Conservation (phyloP, 2,888 invertebrate species). For the Eubasilissa splendida region DNA sequence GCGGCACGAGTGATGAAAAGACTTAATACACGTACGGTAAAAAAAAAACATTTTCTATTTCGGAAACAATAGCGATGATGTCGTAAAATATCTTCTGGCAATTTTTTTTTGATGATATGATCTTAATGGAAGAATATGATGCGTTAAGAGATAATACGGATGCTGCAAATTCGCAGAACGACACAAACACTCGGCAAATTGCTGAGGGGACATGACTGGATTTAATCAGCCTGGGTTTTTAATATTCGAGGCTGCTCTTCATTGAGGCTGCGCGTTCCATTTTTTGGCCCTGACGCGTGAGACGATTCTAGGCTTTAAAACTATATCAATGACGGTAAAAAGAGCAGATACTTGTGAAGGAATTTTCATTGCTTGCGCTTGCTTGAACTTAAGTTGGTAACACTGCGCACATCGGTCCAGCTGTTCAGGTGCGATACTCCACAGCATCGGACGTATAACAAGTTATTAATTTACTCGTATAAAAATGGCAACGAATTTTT, state of each 20-base stretch:
- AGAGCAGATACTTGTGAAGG: too few relatives aligned
- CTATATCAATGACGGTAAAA: neutral
- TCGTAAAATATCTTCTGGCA: neutral
- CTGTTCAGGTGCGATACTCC: too few relatives aligned
- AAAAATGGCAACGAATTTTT: too few relatives aligned
- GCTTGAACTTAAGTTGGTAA: too few relatives aligned
- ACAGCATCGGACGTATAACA: too few relatives aligned
- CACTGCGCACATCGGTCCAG: too few relatives aligned
- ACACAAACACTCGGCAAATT: neutral
- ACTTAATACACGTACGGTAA: neutral
- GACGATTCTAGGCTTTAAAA: neutral
- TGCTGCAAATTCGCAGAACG: conserved; percentile 22
- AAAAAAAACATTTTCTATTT: neutral
- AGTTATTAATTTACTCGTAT: too few relatives aligned
- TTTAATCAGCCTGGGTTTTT: conserved; percentile 1
- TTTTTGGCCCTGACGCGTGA: neutral
- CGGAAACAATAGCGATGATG: neutral
- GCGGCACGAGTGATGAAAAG: neutral
- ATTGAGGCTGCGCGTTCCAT: neutral
- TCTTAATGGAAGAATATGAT: conserved; percentile 21
- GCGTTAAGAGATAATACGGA: conserved; percentile 14
- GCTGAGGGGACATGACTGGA: conserved; percentile 17
- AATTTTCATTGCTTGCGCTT: too few relatives aligned
- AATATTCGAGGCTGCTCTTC: neutral
- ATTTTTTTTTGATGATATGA: conserved; percentile 4